Evolutionary conservation across 2,888 invertebrate species (phyloP).

Genomic region (Yponomeuta sedellus): DNA sequence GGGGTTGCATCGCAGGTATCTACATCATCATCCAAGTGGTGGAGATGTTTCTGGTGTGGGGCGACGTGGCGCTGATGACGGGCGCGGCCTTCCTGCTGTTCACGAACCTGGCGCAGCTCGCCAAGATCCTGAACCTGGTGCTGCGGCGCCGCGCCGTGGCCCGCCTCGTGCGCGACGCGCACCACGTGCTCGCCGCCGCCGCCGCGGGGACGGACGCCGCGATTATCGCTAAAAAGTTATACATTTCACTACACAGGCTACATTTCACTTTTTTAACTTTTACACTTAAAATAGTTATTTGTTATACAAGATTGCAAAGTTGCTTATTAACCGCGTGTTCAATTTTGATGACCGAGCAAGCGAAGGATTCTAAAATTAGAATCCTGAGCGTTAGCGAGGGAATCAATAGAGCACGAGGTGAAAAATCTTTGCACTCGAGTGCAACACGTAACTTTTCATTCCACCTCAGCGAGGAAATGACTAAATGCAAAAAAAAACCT

Average conservation of each 20-base stretch:
- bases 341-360: no score
- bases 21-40: slow-evolving; percentile 64
- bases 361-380: no score
- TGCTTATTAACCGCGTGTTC: no score
- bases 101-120: slow-evolving; percentile 60
- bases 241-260: neutral
- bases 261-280: no score
- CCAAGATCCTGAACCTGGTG: slow-evolving; percentile 54
- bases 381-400: no score
- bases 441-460: no score
- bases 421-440: no score
- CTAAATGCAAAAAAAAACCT: no score
- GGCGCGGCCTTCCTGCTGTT: slow-evolving; percentile 59
- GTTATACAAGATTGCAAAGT: no score
- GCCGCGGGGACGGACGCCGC: slow-evolving; percentile 29
- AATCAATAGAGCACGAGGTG: no score
- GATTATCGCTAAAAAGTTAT: slow-evolving; percentile 45
- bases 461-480: no score
- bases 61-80: slow-evolving; percentile 62
- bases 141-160: slow-evolving; percentile 37
- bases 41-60: slow-evolving; percentile 65
- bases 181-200: slow-evolving; percentile 34
- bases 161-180: slow-evolving; percentile 38
- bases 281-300: no score
- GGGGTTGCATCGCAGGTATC: slow-evolving; percentile 36